phyloP scores from a whole-genome alignment of 2,113 vertebrate genomes.

The Lepidothrix coronata region DNA sequence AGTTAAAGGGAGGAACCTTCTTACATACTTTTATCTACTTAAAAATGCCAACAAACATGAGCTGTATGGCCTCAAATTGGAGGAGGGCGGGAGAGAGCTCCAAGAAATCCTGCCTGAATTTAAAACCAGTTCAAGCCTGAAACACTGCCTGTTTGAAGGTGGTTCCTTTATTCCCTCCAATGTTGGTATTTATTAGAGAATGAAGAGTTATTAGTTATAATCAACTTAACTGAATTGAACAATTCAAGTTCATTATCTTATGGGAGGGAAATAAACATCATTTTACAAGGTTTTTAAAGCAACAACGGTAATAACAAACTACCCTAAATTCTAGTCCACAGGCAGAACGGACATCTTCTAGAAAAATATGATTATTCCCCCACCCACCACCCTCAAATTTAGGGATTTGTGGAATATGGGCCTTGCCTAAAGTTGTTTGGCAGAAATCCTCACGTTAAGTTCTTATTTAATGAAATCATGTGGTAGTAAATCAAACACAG shows the following conservation, averaged over 20 bases:
- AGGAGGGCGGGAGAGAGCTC: not conserved
- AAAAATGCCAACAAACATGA: not conserved
- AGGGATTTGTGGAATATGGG: conserved; percentile 60
- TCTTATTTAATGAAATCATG: conserved; percentile 74
- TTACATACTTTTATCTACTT: not conserved
- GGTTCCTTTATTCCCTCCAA: not conserved
- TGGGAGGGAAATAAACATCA: conserved; percentile 33
- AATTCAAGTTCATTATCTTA: conserved; percentile 36
- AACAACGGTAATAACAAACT: not conserved
- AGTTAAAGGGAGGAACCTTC: not conserved
- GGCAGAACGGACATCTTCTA: conserved; percentile 56
- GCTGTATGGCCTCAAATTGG: not conserved
- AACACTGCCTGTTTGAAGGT: not conserved
- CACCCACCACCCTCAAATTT: conserved; percentile 54
- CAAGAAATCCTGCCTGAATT: not conserved
- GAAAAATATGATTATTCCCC: conserved; percentile 59
- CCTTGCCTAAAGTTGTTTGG: conserved; percentile 63
- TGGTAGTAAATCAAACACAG: conserved; percentile 73
- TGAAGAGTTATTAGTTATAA: conserved; percentile 14
- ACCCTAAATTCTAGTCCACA: not conserved
- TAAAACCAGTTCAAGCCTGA: conserved; percentile 20
- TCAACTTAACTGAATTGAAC: conserved; percentile 1
- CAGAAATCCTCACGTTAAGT: conserved; percentile 48
- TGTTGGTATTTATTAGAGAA: conserved; percentile 12
- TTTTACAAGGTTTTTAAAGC: conserved; percentile 15